A percentile compares a stretch with the other conserved stretches of the same genome.
Conservation (phyloP, 2,888 invertebrate species). For the Orthonevra nobilis region DNA sequence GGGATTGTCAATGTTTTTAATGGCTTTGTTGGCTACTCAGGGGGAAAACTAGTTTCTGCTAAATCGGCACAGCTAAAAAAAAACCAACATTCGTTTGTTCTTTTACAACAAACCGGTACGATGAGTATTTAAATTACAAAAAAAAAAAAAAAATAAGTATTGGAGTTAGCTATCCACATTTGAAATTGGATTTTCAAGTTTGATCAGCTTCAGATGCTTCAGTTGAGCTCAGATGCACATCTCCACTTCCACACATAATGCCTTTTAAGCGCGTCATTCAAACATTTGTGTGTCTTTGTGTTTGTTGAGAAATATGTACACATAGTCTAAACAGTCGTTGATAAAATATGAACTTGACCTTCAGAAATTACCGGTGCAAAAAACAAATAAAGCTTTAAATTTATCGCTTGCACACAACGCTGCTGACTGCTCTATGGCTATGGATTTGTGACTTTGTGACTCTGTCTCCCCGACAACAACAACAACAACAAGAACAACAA, state of each 20-base stretch:
- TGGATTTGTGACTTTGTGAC: too few relatives aligned
- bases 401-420: slow-evolving; percentile 13
- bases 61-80: slow-evolving; percentile 26
- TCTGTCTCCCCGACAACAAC: too few relatives aligned
- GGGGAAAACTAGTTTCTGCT: slow-evolving; percentile 54
- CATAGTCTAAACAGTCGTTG: slow-evolving; percentile 32
- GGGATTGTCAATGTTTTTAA: slow-evolving; percentile 22
- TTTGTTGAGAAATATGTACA: neutral
- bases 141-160: slow-evolving; percentile 15
- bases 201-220: slow-evolving; percentile 56
- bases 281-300: neutral
- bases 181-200: slow-evolving; percentile 62
- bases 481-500: too few relatives aligned
- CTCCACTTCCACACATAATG: slow-evolving; percentile 9
- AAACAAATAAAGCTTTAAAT: slow-evolving; percentile 57
- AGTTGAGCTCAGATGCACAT: too few relatives aligned
- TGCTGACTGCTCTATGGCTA: too few relatives aligned
- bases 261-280: neutral
- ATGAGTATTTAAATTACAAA: slow-evolving; percentile 34
- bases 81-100: neutral
- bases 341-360: slow-evolving; percentile 74
- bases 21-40: slow-evolving; percentile 11
- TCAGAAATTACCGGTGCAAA: slow-evolving; percentile 71
- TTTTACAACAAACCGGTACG: slow-evolving; percentile 44
- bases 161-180: slow-evolving; percentile 29